These are phyloP conservation scores for Erythrocercus mccallii DNA, from an alignment of 2,113 vertebrate genomes.

Conservation along the genomic window DNA sequence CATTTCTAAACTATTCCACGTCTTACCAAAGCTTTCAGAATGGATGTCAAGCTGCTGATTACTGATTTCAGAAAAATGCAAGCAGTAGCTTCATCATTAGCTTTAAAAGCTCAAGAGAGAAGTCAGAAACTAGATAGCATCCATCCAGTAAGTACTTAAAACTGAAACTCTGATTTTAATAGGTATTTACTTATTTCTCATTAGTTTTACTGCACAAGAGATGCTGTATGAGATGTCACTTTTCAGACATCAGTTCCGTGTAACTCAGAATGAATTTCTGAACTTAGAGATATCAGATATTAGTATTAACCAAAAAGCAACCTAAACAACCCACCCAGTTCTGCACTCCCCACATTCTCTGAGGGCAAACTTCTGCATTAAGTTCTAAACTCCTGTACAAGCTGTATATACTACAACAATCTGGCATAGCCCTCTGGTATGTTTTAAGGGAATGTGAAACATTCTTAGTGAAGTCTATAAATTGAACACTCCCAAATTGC, in stretches of 20 bases:
- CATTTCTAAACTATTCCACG: neutral
- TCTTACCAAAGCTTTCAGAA: neutral
- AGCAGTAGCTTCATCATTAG: neutral
- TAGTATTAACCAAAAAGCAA: neutral
- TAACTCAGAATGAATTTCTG: neutral
- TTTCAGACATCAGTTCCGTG: neutral
- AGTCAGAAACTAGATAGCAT: neutral
- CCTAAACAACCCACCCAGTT: rapidly evolving
- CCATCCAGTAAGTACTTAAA: neutral
- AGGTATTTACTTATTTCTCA: neutral
- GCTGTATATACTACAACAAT: neutral
- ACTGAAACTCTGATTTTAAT: neutral
- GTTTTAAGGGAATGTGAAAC: neutral
- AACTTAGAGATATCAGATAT: neutral
- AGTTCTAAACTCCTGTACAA: neutral
- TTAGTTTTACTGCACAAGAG: neutral
- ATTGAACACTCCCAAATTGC: neutral
- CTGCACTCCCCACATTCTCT: rapidly evolving
- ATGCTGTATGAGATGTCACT: neutral
- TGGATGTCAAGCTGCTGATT: neutral
- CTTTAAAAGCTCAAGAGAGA: neutral
- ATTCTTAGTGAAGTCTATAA: neutral
- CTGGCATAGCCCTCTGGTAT: neutral
- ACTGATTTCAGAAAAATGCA: neutral
- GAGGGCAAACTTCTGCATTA: neutral